Evolutionary conservation across 2,888 invertebrate genomes (phyloP), one percentile per base, ranked within the genome.

Genomic region (Macrophya annulata): DNA sequence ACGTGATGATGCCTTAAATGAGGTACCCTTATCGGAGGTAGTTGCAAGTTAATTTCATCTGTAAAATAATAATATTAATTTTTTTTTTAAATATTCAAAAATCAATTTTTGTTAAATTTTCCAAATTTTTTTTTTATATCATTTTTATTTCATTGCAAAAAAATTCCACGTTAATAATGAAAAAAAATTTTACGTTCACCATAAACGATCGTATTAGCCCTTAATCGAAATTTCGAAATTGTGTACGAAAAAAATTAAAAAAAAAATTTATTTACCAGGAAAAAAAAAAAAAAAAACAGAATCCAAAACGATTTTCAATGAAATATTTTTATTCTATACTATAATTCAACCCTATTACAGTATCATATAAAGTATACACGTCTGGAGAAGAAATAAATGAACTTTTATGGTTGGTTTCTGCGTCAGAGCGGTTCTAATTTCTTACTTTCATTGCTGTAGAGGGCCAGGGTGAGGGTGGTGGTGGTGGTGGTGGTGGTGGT

Each of bases 1-100:
- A 96, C 96, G 90, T 96, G 96, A 89, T 96, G 96, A 90, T 96
- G 96, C 89, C 96, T 95, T 83, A 94, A 94, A 88, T 95, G 95
- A 88, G 93, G 92, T 4, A 92, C 87, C 72, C 90, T 90, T 83
- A 91, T 86, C 17, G 91, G 90, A 45, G 91, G 90, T n/a, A 91
- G 84, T 12, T 74, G 65, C n/a, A 79, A 68, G 17, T 65, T 51
- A 21, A 74, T 43, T 25, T 85, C 85, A 43, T 85, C 85, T 79
- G 45, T 1, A 25, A 51, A 25, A 25, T 25, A 62, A 25, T 31
- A 3, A 3, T 31, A 31, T 31, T 31, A 31, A 3, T 1, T 31
- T 31, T 31, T 1, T 31, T 31, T 31, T 2, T 2, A 31, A 31
- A 31, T 31, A 3, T 31, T 31, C 1, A 31, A 31, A 31, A 31